A percentile compares a stretch with the other conserved stretches of the same genome.
Conservation (phyloP, 2,888 invertebrate genomes). For the Tinea semifulvella region DNA sequence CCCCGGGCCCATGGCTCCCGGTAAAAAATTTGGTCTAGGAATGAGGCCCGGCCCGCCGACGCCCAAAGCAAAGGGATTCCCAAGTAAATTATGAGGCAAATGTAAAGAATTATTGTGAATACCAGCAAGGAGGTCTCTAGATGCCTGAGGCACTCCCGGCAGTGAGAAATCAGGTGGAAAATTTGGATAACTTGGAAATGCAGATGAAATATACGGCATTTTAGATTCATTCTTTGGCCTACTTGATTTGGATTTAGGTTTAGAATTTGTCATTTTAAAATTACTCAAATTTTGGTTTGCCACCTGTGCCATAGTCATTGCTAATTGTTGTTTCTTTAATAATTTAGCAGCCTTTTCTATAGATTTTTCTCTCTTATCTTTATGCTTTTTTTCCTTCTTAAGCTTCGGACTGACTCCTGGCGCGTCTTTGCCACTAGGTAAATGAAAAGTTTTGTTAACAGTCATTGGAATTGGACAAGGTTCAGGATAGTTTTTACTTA, state of each 20-base stretch:
- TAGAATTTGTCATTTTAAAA: conserved; percentile 39
- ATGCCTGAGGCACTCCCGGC: conserved; percentile 58
- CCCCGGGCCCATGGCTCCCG: conserved; percentile 38
- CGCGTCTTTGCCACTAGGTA: conserved; percentile 59
- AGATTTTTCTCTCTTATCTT: conserved; percentile 57
- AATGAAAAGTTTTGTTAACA: conserved; percentile 53
- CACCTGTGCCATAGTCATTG: conserved; percentile 46
- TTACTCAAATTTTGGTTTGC: conserved; percentile 34
- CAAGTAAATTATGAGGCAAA: conserved; percentile 45
- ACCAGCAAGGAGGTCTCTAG: conserved; percentile 51
- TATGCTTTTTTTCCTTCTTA: conserved; percentile 67
- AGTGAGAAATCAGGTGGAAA: conserved; percentile 65
- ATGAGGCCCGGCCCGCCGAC: conserved; percentile 70
- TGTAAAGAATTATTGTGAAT: conserved; percentile 54
- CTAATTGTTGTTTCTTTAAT: conserved; percentile 55
- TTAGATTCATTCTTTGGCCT: conserved; percentile 53
- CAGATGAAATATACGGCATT: conserved; percentile 45
- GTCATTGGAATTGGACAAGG: conserved; percentile 41
- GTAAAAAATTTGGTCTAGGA: conserved; percentile 59
- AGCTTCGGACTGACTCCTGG: conserved; percentile 65
- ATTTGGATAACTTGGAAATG: conserved; percentile 52
- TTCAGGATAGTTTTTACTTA: conserved; percentile 23
- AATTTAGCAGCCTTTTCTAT: conserved; percentile 40
- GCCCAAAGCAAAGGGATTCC: conserved; percentile 61
- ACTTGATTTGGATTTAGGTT: conserved; percentile 44